Percentiles rank a stretch among this genome's conserved stretches.
phyloP scores from a whole-genome alignment of 2,113 vertebrate genomes.

The Stegostoma tigrinum region DNA sequence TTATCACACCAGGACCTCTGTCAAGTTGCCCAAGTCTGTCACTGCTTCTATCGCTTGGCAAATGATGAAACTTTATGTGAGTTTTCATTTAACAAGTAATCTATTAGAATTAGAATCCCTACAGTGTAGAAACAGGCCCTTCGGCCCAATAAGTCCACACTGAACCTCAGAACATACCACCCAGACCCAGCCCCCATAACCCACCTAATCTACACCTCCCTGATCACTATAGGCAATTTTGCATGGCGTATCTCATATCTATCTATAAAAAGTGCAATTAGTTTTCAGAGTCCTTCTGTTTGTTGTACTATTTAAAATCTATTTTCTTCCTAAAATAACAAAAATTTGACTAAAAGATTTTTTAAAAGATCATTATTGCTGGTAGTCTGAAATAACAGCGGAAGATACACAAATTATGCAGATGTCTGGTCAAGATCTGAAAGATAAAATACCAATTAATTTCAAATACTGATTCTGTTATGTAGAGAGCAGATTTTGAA shows the following conservation, averaged over 20 bases:
- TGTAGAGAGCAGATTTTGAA: neutral
- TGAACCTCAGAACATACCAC: too few species aligned
- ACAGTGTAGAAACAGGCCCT: too few species aligned
- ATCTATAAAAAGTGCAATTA: neutral
- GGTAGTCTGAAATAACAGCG: neutral
- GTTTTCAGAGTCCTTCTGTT: neutral
- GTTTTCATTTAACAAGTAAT: slow-evolving; percentile 39
- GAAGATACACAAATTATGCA: neutral
- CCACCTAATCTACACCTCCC: too few species aligned
- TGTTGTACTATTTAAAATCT: neutral
- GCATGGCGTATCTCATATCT: too few species aligned
- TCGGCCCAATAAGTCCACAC: too few species aligned
- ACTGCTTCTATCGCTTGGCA: slow-evolving; percentile 45
- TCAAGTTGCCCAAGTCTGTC: slow-evolving; percentile 46
- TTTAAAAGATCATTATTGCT: neutral
- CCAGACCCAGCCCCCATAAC: too few species aligned
- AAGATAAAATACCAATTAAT: neutral
- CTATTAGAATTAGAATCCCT: too few species aligned
- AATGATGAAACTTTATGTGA: slow-evolving; percentile 52
- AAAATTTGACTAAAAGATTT: neutral
- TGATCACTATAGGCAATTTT: too few species aligned
- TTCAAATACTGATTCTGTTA: neutral
- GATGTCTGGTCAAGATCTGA: neutral
- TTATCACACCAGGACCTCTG: slow-evolving; percentile 47
- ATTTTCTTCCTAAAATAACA: neutral